A percentile compares a stretch with the other conserved stretches of the same genome.
Conservation (phyloP, 1,140 invertebrate genomes). For the Amyelois transitella region DNA sequence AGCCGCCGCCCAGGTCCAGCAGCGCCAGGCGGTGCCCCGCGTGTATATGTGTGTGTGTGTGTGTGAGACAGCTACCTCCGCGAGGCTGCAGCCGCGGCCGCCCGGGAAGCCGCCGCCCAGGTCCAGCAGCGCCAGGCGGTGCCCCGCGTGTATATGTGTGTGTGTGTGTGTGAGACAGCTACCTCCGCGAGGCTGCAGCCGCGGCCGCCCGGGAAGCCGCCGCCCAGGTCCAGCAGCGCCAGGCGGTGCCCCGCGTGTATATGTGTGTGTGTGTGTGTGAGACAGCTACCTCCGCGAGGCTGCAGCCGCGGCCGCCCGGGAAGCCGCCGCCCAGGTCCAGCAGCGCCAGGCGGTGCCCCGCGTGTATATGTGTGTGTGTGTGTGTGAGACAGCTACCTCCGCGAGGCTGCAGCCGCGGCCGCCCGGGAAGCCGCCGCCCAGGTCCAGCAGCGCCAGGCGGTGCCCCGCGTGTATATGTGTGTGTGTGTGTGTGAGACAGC, state of each 20-base stretch:
- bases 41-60: neutral
- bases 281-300: constrained; percentile 77
- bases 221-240: constrained; percentile 87
- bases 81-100: constrained; percentile 78
- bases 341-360: constrained; percentile 83
- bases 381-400: constrained; percentile 68
- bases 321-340: constrained; percentile 92
- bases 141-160: too few relatives aligned
- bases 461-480: too few relatives aligned
- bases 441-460: constrained; percentile 83
- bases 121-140: constrained; percentile 84
- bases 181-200: constrained; percentile 80
- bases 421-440: constrained; percentile 92
- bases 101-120: constrained; percentile 93
- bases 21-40: constrained; percentile 82
- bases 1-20: constrained; percentile 91
- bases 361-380: too few relatives aligned
- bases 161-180: too few relatives aligned
- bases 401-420: constrained; percentile 79
- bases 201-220: constrained; percentile 87
- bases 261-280: too few relatives aligned
- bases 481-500: too few relatives aligned
- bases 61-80: constrained; percentile 71
- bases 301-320: constrained; percentile 81
- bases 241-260: constrained; percentile 85